Conservation (phyloP, 2,797 vertebrate species). For the Helostoma temminkii region DNA sequence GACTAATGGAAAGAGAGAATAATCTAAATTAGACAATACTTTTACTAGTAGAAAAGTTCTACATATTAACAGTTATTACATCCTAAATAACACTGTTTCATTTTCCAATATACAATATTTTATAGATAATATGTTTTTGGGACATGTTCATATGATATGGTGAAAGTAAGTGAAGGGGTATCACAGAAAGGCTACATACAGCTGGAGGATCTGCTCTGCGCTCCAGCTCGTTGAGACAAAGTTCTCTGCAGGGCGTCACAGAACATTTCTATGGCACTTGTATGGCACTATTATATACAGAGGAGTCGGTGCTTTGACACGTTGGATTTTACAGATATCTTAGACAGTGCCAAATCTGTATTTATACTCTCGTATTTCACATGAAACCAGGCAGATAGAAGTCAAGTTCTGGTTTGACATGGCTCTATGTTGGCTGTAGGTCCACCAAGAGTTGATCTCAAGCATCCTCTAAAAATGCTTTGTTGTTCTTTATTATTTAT, state of each 20-base stretch:
- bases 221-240: constrained; percentile 71
- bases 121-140: constrained; percentile 77
- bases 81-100: constrained; percentile 80
- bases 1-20: constrained; percentile 66
- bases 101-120: constrained; percentile 79
- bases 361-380: constrained; percentile 30
- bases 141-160: constrained; percentile 73
- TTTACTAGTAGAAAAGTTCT: constrained; percentile 80
- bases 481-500: constrained; percentile 24
- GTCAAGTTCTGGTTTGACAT: constrained; percentile 20
- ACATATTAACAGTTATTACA: constrained; percentile 81
- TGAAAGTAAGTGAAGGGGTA: constrained; percentile 65
- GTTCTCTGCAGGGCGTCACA: constrained; percentile 70
- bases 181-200: constrained; percentile 82
- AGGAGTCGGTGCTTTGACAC: constrained; percentile 74
- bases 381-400: constrained; percentile 18
- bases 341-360: constrained; percentile 45
- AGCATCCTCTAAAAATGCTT: constrained; percentile 25
- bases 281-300: constrained; percentile 81
- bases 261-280: constrained; percentile 82
- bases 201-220: constrained; percentile 71
- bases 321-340: constrained; percentile 54
- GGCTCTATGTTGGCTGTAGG: constrained; percentile 47
- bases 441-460: constrained; percentile 38
- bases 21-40: constrained; percentile 75